Evolutionary conservation across 2,888 invertebrate species (phyloP), one percentile per base, ranked within the genome.

Genomic region (Acronicta psi): DNA sequence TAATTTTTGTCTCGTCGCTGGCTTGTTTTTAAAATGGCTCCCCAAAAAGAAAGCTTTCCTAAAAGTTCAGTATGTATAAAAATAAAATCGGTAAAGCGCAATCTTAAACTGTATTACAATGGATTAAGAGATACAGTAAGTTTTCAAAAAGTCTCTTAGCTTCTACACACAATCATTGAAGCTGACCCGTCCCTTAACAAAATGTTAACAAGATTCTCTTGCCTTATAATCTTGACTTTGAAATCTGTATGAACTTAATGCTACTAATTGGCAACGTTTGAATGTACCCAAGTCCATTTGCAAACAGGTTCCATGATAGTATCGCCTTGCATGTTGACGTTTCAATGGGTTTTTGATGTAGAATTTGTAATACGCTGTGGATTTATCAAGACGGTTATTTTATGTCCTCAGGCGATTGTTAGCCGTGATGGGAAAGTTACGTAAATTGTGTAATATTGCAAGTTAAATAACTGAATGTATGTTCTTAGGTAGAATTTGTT

Each of bases 211-310:
- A 53, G 59, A 63, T 59, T 58, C 73, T 34, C 47, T 49, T 37
- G 51, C 41, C 61, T 59, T 61, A 31, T 59, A 75, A 75, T 79
- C 73, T 79, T 77, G 78, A 78, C 76, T 77, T 73, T 75, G 78
- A 75, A 73, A 79, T 75, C 75, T 74, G 42, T 41, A 47, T 56
- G 42, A 52, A 64, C 67, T 68, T 65, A 64, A 72, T 61, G 53
- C 59, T 59, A 56, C 68, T 77, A 80, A 80, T 80, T 74, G 71
- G 68, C 61, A 65, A 50, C 62, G 70, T 76, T 77, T 70, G 55
- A 71, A 57, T 59, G 66, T 63, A 78, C 75, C 71, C 23, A 55
- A 17, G 18, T 46, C 42, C 42, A 59, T 68, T 68, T 59, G 51
- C 60, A 54, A 72, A 73, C 75, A 59, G 55, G 73, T 73, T 73